Evolutionary conservation across 2,888 invertebrate genomes (phyloP).

Genomic region (Lepidocyrtinus sp.): DNA sequence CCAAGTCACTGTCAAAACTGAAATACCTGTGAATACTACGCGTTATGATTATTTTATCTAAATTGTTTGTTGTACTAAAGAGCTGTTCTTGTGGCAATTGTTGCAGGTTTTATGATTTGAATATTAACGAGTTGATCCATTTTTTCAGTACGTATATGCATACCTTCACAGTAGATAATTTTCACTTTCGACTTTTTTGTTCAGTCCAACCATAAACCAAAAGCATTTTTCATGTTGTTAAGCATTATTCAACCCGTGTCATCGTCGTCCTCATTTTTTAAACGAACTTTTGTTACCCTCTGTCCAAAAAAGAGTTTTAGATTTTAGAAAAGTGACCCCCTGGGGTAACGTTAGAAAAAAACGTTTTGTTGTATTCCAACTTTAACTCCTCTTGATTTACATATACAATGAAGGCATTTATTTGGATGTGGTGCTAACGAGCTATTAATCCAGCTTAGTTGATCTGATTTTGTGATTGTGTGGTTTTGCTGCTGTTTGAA

Average conservation of each 20-base stretch:
- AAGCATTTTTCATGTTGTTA: constrained; percentile 54
- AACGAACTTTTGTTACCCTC: too few species aligned
- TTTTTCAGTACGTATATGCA: constrained; percentile 42
- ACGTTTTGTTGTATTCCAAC: background rate
- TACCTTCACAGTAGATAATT: too few species aligned
- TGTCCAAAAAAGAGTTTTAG: too few species aligned
- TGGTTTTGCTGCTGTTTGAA: too few species aligned
- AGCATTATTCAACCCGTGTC: constrained; percentile 49
- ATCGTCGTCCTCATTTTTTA: constrained; percentile 41
- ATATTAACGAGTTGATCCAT: constrained; percentile 61
- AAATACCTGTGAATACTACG: background rate
- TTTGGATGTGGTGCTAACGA: background rate
- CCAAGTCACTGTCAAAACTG: too few species aligned
- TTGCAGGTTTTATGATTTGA: constrained; percentile 42
- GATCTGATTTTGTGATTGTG: too few species aligned
- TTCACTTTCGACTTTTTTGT: constrained; percentile 33
- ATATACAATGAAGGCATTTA: background rate
- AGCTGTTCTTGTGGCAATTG: too few species aligned
- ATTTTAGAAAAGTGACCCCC: constrained; percentile 49
- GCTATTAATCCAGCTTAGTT: too few species aligned
- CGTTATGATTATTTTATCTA: background rate
- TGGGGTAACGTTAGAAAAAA: constrained; percentile 15
- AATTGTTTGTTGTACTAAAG: too few species aligned
- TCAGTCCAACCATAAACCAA: background rate
- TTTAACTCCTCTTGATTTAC: background rate